Conservation (phyloP, 2,888 invertebrate genomes). For the Sphaeridia pumilis region DNA sequence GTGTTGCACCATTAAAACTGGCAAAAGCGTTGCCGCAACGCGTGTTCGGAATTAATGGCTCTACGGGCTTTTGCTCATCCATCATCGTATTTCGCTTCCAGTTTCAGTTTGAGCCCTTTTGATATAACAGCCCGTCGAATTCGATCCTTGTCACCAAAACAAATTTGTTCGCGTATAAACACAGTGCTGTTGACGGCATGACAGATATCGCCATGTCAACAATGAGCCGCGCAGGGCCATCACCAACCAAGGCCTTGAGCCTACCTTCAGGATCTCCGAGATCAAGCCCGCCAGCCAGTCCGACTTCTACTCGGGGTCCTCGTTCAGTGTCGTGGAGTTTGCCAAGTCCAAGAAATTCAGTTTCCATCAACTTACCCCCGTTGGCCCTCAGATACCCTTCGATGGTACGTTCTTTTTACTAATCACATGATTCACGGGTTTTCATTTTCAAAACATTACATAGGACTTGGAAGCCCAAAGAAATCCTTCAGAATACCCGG, state of each 20-base stretch:
- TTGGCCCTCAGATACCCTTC: not conserved
- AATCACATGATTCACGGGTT: not conserved
- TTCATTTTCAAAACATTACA: not conserved
- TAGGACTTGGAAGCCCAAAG: not conserved
- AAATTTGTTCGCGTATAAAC: not conserved
- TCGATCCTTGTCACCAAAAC: no score
- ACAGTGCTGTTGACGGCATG: not conserved
- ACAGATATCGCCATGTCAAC: not conserved
- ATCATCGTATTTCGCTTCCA: no score
- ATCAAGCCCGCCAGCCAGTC: slow-evolving; percentile 25
- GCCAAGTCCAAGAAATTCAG: slow-evolving; percentile 23
- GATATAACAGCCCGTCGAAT: no score
- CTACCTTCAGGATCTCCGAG: slow-evolving; percentile 22
- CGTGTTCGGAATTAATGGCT: no score
- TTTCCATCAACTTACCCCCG: slow-evolving; percentile 22
- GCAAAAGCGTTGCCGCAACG: no score
- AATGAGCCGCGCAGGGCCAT: not conserved
- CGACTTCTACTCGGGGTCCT: slow-evolving; percentile 20
- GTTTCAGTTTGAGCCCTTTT: no score
- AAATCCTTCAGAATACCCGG: slow-evolving; percentile 13
- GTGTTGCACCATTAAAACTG: no score
- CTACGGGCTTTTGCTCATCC: no score
- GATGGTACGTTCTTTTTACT: not conserved
- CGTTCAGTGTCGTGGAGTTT: slow-evolving; percentile 33
- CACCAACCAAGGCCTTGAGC: slow-evolving; percentile 13